Evolutionary conservation across 2,888 invertebrate species (phyloP), one percentile per base, ranked within the genome.

Genomic region (Melieria crassipennis): DNA sequence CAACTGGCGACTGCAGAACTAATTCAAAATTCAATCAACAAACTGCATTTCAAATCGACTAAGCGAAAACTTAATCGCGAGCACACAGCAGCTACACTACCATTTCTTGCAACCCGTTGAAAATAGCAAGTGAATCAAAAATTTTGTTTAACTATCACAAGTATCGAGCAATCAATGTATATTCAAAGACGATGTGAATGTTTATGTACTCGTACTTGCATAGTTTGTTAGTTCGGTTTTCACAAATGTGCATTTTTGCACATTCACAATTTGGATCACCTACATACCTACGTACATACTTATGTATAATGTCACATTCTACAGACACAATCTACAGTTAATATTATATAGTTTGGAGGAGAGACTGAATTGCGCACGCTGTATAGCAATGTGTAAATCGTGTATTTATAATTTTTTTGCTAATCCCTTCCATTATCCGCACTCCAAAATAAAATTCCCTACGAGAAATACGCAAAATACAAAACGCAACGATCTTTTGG

Each of bases 401-500:
- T 60, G 30, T 70, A 50, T 65, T 50, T 63, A 58, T 66, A 48
- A 47, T 48, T 52, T 58, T 57, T 47, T 46, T 47, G 42, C 57
- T 30, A 66, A 66, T 48, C 30, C 68, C 50, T 68, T 68, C 62
- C 69, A 63, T 13, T 30, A 30, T 1, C 30, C 30, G 30, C 30
- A 30, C 30, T 30, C 45, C 11, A 69, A 68, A 50, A 73, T 63
- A 69, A 70, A 69, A 65, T 16, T 30, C 30, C 30, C 13, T 50
- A 60, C 61, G n/a, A 68, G 61, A 50, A 65, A 65, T 16, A 48
- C 60, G 42, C 48, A 66, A 46, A 58, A 58, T 13, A 30, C 63
- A 58, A 58, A 30, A 30, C 63, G 63, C 63, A 63, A 63, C 47
- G 47, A 69, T 75, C 76, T 75, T 78, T 78, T 78, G 76, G 78